These are phyloP conservation scores for Elanus axillaris DNA, from an alignment of 2,113 vertebrate species.

Conservation along the genomic window DNA sequence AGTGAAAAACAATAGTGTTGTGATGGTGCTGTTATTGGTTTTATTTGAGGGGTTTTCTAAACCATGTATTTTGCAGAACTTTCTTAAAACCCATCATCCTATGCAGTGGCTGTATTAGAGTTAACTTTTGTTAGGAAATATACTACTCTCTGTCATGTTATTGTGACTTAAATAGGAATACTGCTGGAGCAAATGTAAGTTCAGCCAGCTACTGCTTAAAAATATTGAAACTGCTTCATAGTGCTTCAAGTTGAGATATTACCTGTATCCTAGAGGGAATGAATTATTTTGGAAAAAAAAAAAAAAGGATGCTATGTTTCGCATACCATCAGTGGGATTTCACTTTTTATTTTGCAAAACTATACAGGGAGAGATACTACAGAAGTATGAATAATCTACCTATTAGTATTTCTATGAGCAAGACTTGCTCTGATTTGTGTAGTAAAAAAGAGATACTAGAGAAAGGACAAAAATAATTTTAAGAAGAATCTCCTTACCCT, in stretches of 20 bases:
- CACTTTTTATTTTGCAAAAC: background rate
- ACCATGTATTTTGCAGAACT: background rate
- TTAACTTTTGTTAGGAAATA: background rate
- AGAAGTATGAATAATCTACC: background rate
- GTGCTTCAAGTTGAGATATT: background rate
- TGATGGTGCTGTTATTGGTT: background rate
- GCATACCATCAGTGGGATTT: background rate
- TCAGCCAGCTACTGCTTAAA: background rate
- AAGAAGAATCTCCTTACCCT: background rate
- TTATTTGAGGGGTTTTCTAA: background rate
- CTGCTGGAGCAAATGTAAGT: background rate
- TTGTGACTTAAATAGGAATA: background rate
- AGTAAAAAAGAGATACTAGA: background rate
- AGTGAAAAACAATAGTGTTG: background rate
- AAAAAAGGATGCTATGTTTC: background rate
- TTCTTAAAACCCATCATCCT: background rate
- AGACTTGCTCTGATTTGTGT: background rate
- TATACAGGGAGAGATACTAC: background rate
- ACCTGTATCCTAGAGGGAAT: background rate
- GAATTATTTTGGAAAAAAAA: too few relatives aligned
- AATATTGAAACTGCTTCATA: background rate
- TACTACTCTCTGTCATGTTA: background rate
- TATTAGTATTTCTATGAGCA: background rate
- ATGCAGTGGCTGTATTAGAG: background rate
- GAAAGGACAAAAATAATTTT: background rate